Evolutionary conservation across 2,888 invertebrate species (phyloP), one percentile per base, ranked within the genome.

Genomic region (Trichogramma dendrolimi): DNA sequence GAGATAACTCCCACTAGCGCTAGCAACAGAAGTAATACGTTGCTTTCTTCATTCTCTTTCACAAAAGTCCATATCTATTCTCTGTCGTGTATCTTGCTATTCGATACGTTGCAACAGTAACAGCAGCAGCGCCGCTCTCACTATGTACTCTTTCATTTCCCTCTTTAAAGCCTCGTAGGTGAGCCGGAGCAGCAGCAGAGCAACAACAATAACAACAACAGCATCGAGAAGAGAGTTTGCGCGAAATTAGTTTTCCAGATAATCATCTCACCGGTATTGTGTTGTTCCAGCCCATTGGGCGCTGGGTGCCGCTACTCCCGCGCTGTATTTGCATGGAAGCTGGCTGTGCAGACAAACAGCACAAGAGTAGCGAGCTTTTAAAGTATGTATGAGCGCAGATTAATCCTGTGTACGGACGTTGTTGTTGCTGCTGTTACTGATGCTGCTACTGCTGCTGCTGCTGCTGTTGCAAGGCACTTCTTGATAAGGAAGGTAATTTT

Each of bases 201-300:
- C 27, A 27, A 3, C 27, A 27, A 27, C 27, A 27, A 27, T 27
- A 27, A 27, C 27, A 27, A 27, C 27, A 27, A 27, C 27, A 27
- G 27, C 2, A 27, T 27, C 27, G 27, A 27, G 27, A 61, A 43
- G 71, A 70, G 68, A 71, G 73, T 73, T 71, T 72, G 73, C 74
- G 72, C 73, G 74, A 78, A 79, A 79, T 79, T 79, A 78, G 79
- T 79, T 79, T 79, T 77, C 75, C 75, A 75, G 78, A 79, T 79
- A 79, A 78, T 77, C 76, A 79, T 79, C 79, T 73, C 72, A 72
- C 73, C 27, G 72, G 75, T 75, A 79, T 79, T 78, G 77, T 78
- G 73, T 68, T 70, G 63, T 65, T 63, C 63, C 61, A 63, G 61
- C 61, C 63, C 65, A 65, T 65, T 65, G 65, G 58, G 50, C 49